Base-by-base conservation (phyloP, 53 echinoderm and acorn worm genomes). In the Echinarachnius parma region DNA sequence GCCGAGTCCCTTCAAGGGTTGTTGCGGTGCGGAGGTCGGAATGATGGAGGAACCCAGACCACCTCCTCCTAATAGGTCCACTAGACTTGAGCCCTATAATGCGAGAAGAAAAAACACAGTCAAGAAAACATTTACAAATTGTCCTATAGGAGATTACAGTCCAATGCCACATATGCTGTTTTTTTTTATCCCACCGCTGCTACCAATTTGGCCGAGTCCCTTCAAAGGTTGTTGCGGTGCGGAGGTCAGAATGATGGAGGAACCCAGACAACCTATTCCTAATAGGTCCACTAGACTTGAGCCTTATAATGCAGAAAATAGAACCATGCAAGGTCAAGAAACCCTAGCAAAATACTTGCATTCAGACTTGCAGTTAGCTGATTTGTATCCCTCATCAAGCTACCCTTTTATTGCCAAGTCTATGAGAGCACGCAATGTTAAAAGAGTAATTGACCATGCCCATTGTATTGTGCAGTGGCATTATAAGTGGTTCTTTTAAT, bases 221-320 rank as follows among this genome's bases (percentile, higher is more conserved):
- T 72, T 72, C 15, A 34, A 2, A 30, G 74, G 74, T 28, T 55
- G 56, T 57, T 57, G 58, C 20, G 74, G 74, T 20, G 56, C n/a
- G 37, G 74, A 72, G 74, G 55, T 72, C 16, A 44, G 55, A 44
- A 72, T 72, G 39, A 72, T 72, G 44, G 74, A 57, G 2, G 74
- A 56, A 19, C 25, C 9, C 4, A 23, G 21, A 1, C 74, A 55
- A n/a, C 74, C 74, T 13, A 7, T 80, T 18, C 87, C 94, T 57
- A 95, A 54, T 28, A 95, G 58, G 75, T 95, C 96, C 35, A 95
- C 82, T 33, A 95, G 74, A 20, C 96, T 87, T 72, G 91, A 90
- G 60, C 96, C 83, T 87, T 95, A 64, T 2, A 52, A 10, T 22
- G n/a, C n/a, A n/a, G n/a, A n/a, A n/a, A n/a, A n/a, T n/a, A n/a